Evolutionary conservation across 2,113 vertebrate genomes (phyloP).

Genomic region (Cebus imitator): DNA sequence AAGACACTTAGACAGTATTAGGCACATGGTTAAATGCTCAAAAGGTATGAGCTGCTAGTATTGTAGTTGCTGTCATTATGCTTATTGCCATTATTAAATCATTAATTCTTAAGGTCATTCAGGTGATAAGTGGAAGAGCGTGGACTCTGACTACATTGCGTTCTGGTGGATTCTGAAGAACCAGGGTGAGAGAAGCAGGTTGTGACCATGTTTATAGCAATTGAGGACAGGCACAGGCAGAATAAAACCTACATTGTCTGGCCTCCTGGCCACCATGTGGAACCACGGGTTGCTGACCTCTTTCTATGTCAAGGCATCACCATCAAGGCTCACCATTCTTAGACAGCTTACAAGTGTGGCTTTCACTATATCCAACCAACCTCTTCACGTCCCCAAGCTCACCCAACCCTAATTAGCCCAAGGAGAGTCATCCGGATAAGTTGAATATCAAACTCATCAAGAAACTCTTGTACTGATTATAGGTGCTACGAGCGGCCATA

Average conservation of each 20-base stretch:
- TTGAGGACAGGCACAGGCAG: too few species aligned
- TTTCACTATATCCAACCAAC: neutral
- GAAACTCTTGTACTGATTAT: slow-evolving; percentile 77
- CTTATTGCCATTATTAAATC: too few species aligned
- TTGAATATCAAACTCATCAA: slow-evolving; percentile 83
- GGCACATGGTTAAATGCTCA: neutral
- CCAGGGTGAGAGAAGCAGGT: neutral
- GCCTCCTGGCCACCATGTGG: neutral
- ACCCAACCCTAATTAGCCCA: slow-evolving; percentile 50
- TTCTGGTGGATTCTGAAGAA: neutral
- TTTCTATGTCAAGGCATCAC: neutral
- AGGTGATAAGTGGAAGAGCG: neutral
- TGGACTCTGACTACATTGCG: neutral
- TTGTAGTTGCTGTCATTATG: neutral
- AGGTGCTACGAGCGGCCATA: slow-evolving; percentile 74
- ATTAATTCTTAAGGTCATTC: neutral
- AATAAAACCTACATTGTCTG: neutral
- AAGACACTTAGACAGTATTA: neutral
- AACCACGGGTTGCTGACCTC: neutral
- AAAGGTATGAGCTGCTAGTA: neutral
- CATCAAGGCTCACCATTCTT: fast-evolving
- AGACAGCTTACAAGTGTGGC: neutral
- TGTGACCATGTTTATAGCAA: neutral
- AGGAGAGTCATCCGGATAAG: slow-evolving; percentile 64
- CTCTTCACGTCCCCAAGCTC: neutral